Evolutionary conservation across 2,113 vertebrate genomes (phyloP).

Genomic region (Bos indicus): DNA sequence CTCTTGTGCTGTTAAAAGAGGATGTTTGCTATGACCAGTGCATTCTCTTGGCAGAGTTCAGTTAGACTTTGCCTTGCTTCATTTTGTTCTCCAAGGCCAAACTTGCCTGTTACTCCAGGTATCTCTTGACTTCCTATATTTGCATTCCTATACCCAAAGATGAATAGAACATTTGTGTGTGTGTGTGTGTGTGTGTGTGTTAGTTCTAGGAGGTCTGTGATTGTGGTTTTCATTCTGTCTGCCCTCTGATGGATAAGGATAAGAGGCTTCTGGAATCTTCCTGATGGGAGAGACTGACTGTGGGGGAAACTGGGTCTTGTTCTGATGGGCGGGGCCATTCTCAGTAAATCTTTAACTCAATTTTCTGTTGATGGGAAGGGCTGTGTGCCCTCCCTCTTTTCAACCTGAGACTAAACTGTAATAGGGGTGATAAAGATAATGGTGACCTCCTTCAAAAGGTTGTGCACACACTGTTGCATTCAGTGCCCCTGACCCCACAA

Average conservation of each 20-base stretch:
- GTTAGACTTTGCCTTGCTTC: background rate
- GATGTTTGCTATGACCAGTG: background rate
- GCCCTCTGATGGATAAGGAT: background rate
- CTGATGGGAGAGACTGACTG: background rate
- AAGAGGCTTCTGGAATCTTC: background rate
- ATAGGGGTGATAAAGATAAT: background rate
- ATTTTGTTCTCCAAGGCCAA: background rate
- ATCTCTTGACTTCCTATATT: background rate
- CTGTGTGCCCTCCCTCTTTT: background rate
- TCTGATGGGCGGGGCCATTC: too few relatives aligned
- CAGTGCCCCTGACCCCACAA: background rate
- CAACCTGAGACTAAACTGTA: rapidly evolving
- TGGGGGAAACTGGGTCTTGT: background rate
- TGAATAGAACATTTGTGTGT: background rate
- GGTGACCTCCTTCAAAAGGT: background rate
- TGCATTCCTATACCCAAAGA: background rate
- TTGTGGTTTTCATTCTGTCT: background rate
- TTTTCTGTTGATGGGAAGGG: background rate
- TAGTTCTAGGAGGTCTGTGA: background rate
- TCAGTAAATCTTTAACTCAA: background rate
- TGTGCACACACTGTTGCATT: background rate
- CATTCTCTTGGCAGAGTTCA: background rate
- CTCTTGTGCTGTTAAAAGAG: background rate
- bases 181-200: background rate
- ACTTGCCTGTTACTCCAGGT: background rate